Evolutionary conservation across 1,140 invertebrate genomes (phyloP), one percentile per base, ranked within the genome.

Genomic region (Caerostris extrusa): DNA sequence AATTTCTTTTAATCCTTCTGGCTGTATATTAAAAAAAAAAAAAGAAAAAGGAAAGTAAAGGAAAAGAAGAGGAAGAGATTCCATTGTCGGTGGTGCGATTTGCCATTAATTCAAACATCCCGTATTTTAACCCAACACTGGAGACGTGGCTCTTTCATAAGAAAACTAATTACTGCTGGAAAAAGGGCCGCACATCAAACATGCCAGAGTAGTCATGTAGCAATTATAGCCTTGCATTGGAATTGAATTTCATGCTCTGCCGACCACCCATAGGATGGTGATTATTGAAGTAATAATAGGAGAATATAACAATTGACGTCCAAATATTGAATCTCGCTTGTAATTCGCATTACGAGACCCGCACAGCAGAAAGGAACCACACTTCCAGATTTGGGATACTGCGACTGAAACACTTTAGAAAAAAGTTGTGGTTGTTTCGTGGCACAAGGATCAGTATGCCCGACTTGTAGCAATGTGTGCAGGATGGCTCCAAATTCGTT

Each of bases 191-290:
- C 69, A 50, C 69, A 77, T 77, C 69, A 53, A 77, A 77, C 69
- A 77, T 77, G 69, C 57, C 55, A 85, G 82, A 17, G 19, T 19
- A 57, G 17, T 58, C 85, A 53, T 87, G 85, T 87, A 87, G 85
- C 85, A 87, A 87, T 87, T 87, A 87, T 87, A 77, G 58, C 19
- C 17, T 34, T 4, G 85, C 34, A 87, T 61, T 58, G 60, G 58
- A 87, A 87, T 87, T 87, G 58, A 50, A 87, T 87, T 87, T 87
- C 85, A 87, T 61, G 85, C 85, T 61, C 60, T 58, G 60, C 85
- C 58, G 85, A 60, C 85, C 60, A 50, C 85, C 58, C 82, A 77
- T 77, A 77, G 69, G 69, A 77, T 3, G 69, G 69, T 77, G 69
- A 77, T 77, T 77, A 77, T 77, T 77, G 19, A 77, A 77, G 69